Conservation (phyloP, 2,888 invertebrate genomes). For the Lithophane ornitopus region DNA sequence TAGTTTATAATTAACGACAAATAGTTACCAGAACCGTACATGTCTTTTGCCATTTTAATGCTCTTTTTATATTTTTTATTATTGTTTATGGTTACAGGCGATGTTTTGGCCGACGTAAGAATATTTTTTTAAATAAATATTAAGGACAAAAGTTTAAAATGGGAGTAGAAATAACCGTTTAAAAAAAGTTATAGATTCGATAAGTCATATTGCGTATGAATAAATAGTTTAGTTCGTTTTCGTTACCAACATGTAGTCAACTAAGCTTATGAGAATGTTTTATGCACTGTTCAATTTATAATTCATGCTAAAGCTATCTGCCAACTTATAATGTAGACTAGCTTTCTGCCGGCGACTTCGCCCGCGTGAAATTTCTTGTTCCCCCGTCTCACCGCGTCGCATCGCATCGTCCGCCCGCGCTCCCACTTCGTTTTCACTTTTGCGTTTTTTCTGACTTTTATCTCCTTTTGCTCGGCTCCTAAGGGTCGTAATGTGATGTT, state of each 20-base stretch:
- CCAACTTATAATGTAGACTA: too few species aligned
- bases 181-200: not conserved
- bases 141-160: not conserved
- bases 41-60: conserved; percentile 66
- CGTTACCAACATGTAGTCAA: conserved; percentile 40
- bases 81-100: conserved; percentile 24
- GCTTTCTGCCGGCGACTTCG: too few species aligned
- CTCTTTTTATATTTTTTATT: conserved; percentile 63
- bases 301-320: not conserved
- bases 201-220: not conserved
- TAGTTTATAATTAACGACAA: conserved; percentile 58
- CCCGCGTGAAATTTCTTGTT: too few species aligned
- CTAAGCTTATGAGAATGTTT: not conserved
- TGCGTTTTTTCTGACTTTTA: too few species aligned
- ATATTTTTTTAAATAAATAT: not conserved
- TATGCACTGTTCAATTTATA: not conserved
- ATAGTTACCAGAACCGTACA: conserved; percentile 67
- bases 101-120: conserved; percentile 31
- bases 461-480: too few species aligned
- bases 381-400: too few species aligned
- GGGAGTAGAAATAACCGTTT: not conserved
- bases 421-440: too few species aligned
- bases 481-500: too few species aligned
- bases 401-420: too few species aligned
- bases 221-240: conserved; percentile 13